Evolutionary conservation across 2,113 vertebrate species (phyloP), one percentile per base, ranked within the genome.

Genomic region (Hippocampus zosterae): DNA sequence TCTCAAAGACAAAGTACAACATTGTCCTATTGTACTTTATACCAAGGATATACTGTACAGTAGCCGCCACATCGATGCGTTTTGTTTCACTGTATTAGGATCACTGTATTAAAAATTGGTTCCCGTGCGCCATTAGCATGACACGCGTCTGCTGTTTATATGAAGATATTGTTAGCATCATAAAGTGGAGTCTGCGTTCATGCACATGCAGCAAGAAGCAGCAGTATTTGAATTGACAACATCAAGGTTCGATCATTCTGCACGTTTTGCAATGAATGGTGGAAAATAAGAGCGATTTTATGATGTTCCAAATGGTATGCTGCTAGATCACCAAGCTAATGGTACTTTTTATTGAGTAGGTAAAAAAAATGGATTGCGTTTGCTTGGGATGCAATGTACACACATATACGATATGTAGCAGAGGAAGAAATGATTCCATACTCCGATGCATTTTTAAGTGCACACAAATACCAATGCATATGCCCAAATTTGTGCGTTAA

Each of bases 291-390:
- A 75, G 37, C 8, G 53, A 12, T 25, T 0, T 48, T 37, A 72
- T 80, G 68, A 68, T 12, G 64, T 84, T 77, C 83, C 80, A 84
- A 75, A 69, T 60, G 6, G 37, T 40, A 37, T 65, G 66, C 57
- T 69, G 29, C 41, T 52, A 41, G 15, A 65, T 80, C 59, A 37
- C 10, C 64, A 67, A 68, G 64, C 25, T 42, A 29, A 60, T 70
- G 0, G 44, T 18, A 19, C 67, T 80, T 70, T 70, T 55, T 70
- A 33, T 2, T 13, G 2, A 33, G 5, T 16, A 63, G 56, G 56
- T 41, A 0, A 53, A 48, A 55, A 48, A 33, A 8, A 42, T 5
- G 12, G 6, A 33, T 25, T 40, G 56, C 40, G 6, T 42, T 16
- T 27, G 33, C 66, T 3, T 18, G 25, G 10, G 42, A 7, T 68